These are phyloP conservation scores for Zoanthus gigantus DNA, from an alignment of 92 coral and sea anemone genomes.

Conservation along the genomic window DNA sequence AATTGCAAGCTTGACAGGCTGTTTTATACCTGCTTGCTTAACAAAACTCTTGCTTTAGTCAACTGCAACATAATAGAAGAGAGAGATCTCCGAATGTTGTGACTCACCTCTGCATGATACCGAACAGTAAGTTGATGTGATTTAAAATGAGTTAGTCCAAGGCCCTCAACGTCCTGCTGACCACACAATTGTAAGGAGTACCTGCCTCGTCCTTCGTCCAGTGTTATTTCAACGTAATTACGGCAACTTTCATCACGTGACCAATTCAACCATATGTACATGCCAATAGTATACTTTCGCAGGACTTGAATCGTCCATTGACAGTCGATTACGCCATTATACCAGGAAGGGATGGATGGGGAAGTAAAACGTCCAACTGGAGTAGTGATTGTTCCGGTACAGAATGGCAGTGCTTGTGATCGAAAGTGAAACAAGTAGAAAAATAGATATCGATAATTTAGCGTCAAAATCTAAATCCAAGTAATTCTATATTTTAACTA, in stretches of 20 bases:
- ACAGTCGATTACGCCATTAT: conserved; percentile 79
- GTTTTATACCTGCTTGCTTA: too few relatives aligned
- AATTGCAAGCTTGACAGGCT: too few relatives aligned
- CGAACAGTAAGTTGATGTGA: conserved; percentile 65
- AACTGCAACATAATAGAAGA: too few relatives aligned
- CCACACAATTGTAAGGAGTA: conserved; percentile 74
- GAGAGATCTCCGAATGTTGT: neutral
- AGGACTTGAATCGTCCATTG: conserved; percentile 81
- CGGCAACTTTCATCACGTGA: conserved; percentile 74
- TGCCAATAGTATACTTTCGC: conserved; percentile 69
- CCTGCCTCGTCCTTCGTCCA: conserved; percentile 62
- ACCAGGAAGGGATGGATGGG: conserved; percentile 77
- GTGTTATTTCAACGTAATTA: conserved; percentile 61
- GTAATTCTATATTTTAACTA: too few relatives aligned
- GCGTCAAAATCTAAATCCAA: too few relatives aligned
- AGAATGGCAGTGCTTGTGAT: conserved; percentile 73
- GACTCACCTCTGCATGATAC: conserved; percentile 76
- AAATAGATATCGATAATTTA: neutral
- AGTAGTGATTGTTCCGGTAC: conserved; percentile 68
- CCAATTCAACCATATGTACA: conserved; percentile 76
- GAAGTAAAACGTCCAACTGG: conserved; percentile 75
- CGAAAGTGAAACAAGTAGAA: neutral
- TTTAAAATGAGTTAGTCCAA: conserved; percentile 64
- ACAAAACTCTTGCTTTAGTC: too few relatives aligned
- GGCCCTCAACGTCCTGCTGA: conserved; percentile 71